phyloP scores from a whole-genome alignment of 2,888 invertebrate species.

The Anagyrus pseudococci region DNA sequence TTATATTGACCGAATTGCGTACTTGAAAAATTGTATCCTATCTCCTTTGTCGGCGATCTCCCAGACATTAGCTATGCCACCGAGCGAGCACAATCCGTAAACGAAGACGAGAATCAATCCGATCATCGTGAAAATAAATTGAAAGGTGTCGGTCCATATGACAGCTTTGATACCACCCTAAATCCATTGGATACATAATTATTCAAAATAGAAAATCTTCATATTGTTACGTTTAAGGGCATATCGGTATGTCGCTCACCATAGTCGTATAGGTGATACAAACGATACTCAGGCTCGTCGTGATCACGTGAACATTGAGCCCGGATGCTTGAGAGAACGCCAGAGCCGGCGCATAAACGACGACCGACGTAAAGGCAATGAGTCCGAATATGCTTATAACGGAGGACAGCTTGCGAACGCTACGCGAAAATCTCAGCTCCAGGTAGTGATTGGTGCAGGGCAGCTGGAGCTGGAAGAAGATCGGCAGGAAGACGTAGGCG shows the following conservation, averaged over 20 bases:
- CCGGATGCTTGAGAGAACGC: conserved; percentile 78
- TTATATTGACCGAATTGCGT: conserved; percentile 37
- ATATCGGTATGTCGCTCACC: too few relatives aligned
- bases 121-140: conserved; percentile 67
- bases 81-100: conserved; percentile 66
- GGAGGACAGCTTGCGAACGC: conserved; percentile 68
- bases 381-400: conserved; percentile 68
- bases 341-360: conserved; percentile 74
- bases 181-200: too few relatives aligned
- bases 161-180: conserved; percentile 71
- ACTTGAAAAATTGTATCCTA: conserved; percentile 71
- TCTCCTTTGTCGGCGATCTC: conserved; percentile 66
- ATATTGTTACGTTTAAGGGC: too few relatives aligned
- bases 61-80: conserved; percentile 68
- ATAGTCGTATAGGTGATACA: conserved; percentile 81
- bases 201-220: too few relatives aligned
- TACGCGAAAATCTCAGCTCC: conserved; percentile 69
- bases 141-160: conserved; percentile 70
- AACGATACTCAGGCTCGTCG: conserved; percentile 72
- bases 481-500: conserved; percentile 66
- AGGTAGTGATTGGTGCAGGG: conserved; percentile 76
- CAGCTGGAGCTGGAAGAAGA: conserved; percentile 74
- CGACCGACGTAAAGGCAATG: conserved; percentile 70
- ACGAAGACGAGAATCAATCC: conserved; percentile 66
- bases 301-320: conserved; percentile 70